Percentiles rank a stretch among this genome's conserved stretches.
phyloP scores from a whole-genome alignment of 2,113 vertebrate species.

The Rhabdomys dilectus region DNA sequence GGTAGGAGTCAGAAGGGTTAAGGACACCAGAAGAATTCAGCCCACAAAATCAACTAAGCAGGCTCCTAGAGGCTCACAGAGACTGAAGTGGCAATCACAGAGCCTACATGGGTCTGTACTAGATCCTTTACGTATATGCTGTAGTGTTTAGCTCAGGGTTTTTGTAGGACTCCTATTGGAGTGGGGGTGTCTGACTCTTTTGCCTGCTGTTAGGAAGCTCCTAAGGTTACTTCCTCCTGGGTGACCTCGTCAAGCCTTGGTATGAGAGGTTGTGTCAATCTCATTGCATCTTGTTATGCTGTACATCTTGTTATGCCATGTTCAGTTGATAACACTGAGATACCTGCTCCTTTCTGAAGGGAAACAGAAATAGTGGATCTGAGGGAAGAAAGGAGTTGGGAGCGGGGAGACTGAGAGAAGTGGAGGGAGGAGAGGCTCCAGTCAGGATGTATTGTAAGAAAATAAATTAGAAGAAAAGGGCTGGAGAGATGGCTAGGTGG shows the following conservation, averaged over 20 bases:
- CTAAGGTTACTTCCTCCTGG: background rate
- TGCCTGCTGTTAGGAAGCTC: background rate
- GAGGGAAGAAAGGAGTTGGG: background rate
- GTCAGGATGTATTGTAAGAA: background rate
- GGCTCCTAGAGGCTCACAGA: background rate
- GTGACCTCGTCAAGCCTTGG: background rate
- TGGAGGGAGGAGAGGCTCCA: background rate
- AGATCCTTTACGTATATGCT: background rate
- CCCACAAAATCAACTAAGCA: background rate
- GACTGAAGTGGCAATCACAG: background rate
- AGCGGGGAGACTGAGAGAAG: background rate
- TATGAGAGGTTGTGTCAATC: background rate
- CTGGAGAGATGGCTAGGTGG: no score
- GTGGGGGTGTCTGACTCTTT: background rate
- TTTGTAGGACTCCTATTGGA: background rate
- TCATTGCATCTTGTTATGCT: background rate
- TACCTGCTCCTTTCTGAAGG: background rate
- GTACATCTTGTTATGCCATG: background rate
- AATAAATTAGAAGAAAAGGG: background rate
- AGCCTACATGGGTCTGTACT: background rate
- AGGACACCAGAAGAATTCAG: background rate
- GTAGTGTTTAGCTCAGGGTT: background rate
- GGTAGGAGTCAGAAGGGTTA: background rate
- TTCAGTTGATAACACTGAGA: background rate
- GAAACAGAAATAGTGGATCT: background rate